phyloP scores from a whole-genome alignment of 37 sponge, comb jelly and placozoan genomes.

The Lycopodina hypogea region DNA sequence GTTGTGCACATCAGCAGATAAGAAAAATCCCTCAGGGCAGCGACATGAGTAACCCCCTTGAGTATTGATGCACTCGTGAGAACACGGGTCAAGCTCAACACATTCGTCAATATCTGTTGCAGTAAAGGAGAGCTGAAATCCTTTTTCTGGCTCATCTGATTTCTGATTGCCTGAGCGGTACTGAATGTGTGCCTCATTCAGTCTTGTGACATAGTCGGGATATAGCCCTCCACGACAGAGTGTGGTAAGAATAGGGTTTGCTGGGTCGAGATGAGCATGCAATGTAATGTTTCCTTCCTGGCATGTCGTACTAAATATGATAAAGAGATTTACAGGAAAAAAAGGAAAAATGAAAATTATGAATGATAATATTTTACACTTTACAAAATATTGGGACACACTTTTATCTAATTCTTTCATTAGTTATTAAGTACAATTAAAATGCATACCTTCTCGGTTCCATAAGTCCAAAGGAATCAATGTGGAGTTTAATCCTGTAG shows the following conservation, averaged over 20 bases:
- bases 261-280: background rate
- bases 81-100: slow-evolving; percentile 8
- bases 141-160: too few species aligned
- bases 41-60: slow-evolving; percentile 35
- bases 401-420: too few species aligned
- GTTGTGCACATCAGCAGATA: slow-evolving; percentile 30
- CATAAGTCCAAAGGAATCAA: background rate
- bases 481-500: slow-evolving; percentile 19
- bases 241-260: background rate
- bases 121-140: slow-evolving; percentile 1
- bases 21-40: slow-evolving; percentile 47
- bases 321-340: too few species aligned
- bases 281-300: background rate
- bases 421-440: too few species aligned
- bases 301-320: background rate
- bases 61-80: slow-evolving; percentile 45
- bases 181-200: background rate
- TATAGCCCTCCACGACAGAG: background rate
- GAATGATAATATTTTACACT: too few species aligned
- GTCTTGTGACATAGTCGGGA: background rate
- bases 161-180: slow-evolving; percentile 15
- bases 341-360: too few species aligned
- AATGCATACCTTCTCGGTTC: background rate
- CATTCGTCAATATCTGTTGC: slow-evolving; percentile 56
- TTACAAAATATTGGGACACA: too few species aligned